Evolutionary conservation across 2,888 invertebrate genomes (phyloP).

Genomic region (Drosophila barbarae): DNA sequence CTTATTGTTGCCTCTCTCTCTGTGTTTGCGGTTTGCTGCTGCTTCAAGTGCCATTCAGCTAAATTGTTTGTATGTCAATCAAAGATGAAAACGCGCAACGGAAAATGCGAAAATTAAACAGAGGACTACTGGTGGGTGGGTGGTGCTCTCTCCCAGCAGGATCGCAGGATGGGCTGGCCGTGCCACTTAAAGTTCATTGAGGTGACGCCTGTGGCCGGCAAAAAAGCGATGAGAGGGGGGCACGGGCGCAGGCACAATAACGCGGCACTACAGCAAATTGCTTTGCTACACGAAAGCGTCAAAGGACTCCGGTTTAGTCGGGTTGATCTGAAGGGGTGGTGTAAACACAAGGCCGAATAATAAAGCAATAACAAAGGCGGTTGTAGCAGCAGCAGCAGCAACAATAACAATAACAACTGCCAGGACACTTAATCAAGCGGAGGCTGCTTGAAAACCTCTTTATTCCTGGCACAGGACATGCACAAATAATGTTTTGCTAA

Average conservation of each 20-base stretch:
- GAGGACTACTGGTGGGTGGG: conserved; percentile 24
- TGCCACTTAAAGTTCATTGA: conserved; percentile 68
- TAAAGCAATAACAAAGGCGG: conserved; percentile 41
- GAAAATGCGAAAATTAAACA: conserved; percentile 77
- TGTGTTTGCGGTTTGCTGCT: conserved; percentile 49
- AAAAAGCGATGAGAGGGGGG: conserved; percentile 26
- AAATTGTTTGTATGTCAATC: conserved; percentile 76
- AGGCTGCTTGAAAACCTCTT: conserved; percentile 46
- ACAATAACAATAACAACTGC: conserved; percentile 40
- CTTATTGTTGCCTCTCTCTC: conserved; percentile 53
- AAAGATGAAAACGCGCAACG: conserved; percentile 71
- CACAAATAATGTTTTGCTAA: conserved; percentile 26
- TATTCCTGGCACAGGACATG: conserved; percentile 8
- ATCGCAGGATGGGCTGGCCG: conserved; percentile 20
- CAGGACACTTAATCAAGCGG: conserved; percentile 41
- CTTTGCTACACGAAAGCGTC: conserved; percentile 65
- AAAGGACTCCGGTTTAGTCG: conserved; percentile 47
- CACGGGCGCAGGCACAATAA: conserved; percentile 40
- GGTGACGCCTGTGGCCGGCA: conserved; percentile 63
- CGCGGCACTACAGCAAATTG: conserved; percentile 65
- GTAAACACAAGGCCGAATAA: conserved; percentile 58
- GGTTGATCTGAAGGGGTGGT: conserved; percentile 48
- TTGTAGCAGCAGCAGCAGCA: conserved; percentile 15
- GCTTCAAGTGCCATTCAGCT: conserved; percentile 69
- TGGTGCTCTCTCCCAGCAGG: conserved; percentile 18